Base-by-base conservation (phyloP, 2,888 invertebrate genomes). In the Brassicogethes aeneus region DNA sequence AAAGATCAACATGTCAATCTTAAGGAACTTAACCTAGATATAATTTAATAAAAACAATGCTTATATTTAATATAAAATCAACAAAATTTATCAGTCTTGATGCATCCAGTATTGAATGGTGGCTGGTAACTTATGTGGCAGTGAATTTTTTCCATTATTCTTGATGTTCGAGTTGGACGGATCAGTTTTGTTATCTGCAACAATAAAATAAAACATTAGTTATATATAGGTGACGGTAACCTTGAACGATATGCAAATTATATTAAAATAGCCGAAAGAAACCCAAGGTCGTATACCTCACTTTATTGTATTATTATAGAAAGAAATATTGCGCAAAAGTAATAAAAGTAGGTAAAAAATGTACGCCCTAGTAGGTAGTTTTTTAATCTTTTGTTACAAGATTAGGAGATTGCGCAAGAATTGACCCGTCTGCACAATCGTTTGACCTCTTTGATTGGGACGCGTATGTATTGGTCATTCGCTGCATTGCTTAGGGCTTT, bases 51-150 rank as follows among this genome's bases (percentile, higher is more conserved):
- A 65, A 66, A 66, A 60, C 57, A 60, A 59, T 56, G 56, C 61
- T 61, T 52, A 61, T 55, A 53, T 61, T 56, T 61, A 62, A 59
- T 60, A 64, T 64, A 64, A 62, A 60, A 66, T 62, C 64, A 68
- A 66, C 64, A 68, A 66, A 52, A 62, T 63, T 10, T 7, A 65
- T 68, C 68, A 68, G 68, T 68, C 68, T 68, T 68, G 59, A 59
- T 61, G 60, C 62, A 64, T 65, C 64, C 65, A 59, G 61, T 59
- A n/a, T 61, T 55, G 46, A 56, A 57, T 59, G 62, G 56, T 52
- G 43, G 62, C 55, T 61, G 68, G 68, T 68, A 68, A 68, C 68
- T 67, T 55, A 55, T 59, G 66, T 66, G 68, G 66, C 66, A 68
- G 66, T 68, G 68, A 56, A 53, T 55, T 60, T 55, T 60, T 7